phyloP scores from a whole-genome alignment of 2,888 invertebrate genomes.

The Stenchaetothrips biformis region DNA sequence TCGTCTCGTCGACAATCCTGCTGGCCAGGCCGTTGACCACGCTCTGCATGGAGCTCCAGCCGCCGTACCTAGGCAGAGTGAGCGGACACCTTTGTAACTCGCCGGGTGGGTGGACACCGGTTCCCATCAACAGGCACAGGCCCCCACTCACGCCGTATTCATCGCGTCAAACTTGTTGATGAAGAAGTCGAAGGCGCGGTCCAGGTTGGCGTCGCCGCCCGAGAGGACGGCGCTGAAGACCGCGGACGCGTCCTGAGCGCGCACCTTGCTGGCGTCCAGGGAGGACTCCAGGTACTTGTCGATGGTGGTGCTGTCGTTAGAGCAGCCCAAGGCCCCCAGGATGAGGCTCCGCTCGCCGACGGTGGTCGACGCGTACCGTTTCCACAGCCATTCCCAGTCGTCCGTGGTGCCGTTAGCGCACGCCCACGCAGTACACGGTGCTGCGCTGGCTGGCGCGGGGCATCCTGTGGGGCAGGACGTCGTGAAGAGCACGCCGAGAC shows the following conservation, averaged over 20 bases:
- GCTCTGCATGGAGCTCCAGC: slow-evolving; percentile 7
- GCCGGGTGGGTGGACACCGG: not conserved
- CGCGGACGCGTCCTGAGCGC: slow-evolving; percentile 45
- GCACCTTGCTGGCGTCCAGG: slow-evolving; percentile 30
- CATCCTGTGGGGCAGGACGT: too few relatives aligned
- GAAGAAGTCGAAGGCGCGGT: slow-evolving; percentile 51
- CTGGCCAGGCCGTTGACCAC: not conserved
- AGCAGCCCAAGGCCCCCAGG: slow-evolving; percentile 56
- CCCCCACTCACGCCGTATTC: slow-evolving; percentile 41
- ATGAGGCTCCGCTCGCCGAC: slow-evolving; percentile 58
- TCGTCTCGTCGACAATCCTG: not conserved
- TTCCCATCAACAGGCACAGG: not conserved
- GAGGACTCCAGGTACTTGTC: slow-evolving; percentile 41
- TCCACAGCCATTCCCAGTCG: slow-evolving; percentile 69
- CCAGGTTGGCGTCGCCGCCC: slow-evolving; percentile 1
- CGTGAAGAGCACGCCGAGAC: too few relatives aligned
- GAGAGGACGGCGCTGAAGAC: slow-evolving; percentile 43
- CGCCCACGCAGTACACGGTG: slow-evolving; percentile 60
- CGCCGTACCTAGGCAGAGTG: not conserved
- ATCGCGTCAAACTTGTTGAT: slow-evolving; percentile 45
- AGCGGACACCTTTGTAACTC: slow-evolving; percentile 27
- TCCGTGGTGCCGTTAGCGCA: slow-evolving; percentile 58
- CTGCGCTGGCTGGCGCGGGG: slow-evolving; percentile 59
- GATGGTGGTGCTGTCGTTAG: slow-evolving; percentile 47
- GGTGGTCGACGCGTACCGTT: slow-evolving; percentile 55